Evolutionary conservation across 1,140 invertebrate genomes (phyloP).

Genomic region (Diorhabda carinulata): DNA sequence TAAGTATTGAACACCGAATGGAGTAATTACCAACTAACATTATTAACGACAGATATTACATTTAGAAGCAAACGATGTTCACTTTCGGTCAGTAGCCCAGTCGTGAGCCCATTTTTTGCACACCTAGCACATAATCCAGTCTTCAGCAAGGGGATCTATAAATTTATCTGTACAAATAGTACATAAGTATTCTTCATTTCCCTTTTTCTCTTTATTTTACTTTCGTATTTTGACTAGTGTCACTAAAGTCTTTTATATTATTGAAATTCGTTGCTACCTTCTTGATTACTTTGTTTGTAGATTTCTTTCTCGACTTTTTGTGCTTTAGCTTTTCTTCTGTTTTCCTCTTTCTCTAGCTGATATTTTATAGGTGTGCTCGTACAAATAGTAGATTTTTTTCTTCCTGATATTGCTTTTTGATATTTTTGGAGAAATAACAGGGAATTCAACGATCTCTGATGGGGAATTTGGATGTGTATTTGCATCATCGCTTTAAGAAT

Average conservation of each 20-base stretch:
- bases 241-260: conserved; percentile 8
- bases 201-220: neutral
- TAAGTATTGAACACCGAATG: neutral
- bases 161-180: neutral
- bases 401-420: conserved; percentile 1
- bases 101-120: conserved; percentile 14
- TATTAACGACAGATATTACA: neutral
- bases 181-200: neutral
- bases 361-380: neutral
- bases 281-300: neutral
- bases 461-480: neutral
- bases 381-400: neutral
- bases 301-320: neutral
- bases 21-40: neutral
- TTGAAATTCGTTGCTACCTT: conserved; percentile 6
- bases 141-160: conserved; percentile 8
- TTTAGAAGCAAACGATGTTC: neutral
- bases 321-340: neutral
- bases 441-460: neutral
- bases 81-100: neutral
- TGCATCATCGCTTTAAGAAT: too few species aligned
- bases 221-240: conserved; percentile 9
- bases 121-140: conserved; percentile 5
- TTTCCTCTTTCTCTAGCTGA: neutral
- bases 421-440: conserved; percentile 1